These are phyloP conservation scores for Zapornia atra DNA, from an alignment of 2,113 vertebrate genomes.

Conservation along the genomic window DNA sequence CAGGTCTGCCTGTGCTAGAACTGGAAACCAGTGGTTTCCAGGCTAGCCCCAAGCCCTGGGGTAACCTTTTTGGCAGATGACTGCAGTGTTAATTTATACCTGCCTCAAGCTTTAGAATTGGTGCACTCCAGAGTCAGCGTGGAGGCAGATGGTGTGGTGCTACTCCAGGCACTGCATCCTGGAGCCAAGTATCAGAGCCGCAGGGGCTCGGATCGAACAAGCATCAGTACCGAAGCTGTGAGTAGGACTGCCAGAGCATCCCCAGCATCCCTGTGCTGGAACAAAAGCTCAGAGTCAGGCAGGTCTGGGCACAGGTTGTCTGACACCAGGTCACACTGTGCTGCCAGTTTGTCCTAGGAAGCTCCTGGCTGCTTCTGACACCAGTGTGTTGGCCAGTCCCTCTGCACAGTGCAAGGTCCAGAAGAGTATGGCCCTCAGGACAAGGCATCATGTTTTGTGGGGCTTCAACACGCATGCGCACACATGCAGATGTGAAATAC, in stretches of 20 bases:
- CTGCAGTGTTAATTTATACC: background rate
- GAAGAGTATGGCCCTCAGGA: background rate
- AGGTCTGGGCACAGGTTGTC: background rate
- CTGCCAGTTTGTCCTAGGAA: background rate
- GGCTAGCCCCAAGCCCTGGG: background rate
- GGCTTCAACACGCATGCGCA: background rate
- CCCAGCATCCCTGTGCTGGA: background rate
- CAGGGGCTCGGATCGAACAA: fast-evolving
- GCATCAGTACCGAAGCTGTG: background rate
- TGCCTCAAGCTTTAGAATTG: background rate
- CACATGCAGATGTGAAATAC: background rate
- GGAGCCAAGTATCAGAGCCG: background rate
- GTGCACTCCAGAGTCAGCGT: background rate
- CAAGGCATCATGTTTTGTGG: fast-evolving
- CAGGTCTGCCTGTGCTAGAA: background rate
- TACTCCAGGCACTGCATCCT: background rate
- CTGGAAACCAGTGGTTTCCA: background rate
- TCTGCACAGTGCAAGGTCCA: background rate
- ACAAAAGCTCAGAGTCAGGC: background rate
- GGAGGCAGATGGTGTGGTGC: background rate
- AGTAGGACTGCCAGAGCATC: background rate
- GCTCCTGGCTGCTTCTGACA: background rate
- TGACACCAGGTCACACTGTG: background rate
- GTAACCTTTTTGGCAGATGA: background rate
- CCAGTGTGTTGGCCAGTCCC: background rate